These are phyloP conservation scores for Drosophila ambigua DNA, from an alignment of 1,140 invertebrate species.

Conservation along the genomic window DNA sequence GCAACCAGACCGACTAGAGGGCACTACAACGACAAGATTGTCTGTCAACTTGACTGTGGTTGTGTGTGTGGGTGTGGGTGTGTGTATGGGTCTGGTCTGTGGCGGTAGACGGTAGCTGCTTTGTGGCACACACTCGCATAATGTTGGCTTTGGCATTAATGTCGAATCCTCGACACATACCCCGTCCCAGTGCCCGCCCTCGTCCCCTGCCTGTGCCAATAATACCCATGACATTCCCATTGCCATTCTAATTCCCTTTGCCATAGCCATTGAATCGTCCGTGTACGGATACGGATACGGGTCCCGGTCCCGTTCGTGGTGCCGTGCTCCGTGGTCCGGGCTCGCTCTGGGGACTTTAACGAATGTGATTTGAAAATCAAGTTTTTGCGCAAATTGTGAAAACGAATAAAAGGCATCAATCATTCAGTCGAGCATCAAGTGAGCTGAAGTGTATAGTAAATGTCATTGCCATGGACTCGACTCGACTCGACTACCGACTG, in stretches of 20 bases:
- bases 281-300: too few relatives aligned
- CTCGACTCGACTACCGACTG: too few relatives aligned
- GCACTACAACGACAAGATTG: slow-evolving; percentile 16
- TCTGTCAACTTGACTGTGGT: slow-evolving; percentile 11
- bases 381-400: slow-evolving; percentile 62
- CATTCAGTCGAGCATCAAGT: slow-evolving; percentile 75
- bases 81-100: neutral
- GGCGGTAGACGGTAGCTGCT: neutral
- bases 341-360: slow-evolving; percentile 50
- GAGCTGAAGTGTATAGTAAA: slow-evolving; percentile 78
- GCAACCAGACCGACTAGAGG: slow-evolving; percentile 19
- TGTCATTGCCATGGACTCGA: slow-evolving; percentile 63
- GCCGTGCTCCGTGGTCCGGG: neutral
- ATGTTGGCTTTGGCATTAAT: slow-evolving; percentile 80
- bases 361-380: slow-evolving; percentile 79
- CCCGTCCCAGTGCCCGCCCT: slow-evolving; percentile 2
- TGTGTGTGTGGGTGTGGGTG: too few relatives aligned
- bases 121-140: slow-evolving; percentile 48
- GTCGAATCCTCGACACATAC: slow-evolving; percentile 36
- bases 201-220: neutral
- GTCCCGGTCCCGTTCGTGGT: too few relatives aligned
- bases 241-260: slow-evolving; percentile 4
- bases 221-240: slow-evolving; percentile 10
- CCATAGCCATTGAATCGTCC: slow-evolving; percentile 6
- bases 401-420: slow-evolving; percentile 78